Evolutionary conservation across 2,888 invertebrate genomes (phyloP).

Genomic region (Eristalis intricaria): DNA sequence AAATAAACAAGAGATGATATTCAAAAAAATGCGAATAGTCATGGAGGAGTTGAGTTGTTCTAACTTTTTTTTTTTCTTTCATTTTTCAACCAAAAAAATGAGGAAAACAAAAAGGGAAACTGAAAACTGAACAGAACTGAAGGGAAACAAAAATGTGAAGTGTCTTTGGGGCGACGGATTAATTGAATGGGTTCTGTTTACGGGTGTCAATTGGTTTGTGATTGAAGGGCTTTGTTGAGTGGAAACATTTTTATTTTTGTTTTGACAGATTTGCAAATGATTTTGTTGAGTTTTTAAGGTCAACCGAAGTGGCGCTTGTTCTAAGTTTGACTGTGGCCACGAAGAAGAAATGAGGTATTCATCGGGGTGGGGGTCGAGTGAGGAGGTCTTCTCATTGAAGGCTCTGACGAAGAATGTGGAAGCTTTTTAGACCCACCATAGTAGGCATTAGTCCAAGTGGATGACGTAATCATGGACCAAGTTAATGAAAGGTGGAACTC

Average conservation of each 20-base stretch:
- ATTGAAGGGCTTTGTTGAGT: background rate
- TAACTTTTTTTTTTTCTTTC: conserved; percentile 2
- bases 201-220: background rate
- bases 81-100: background rate
- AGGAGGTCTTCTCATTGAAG: too few species aligned
- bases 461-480: too few species aligned
- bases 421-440: too few species aligned
- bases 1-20: conserved; percentile 67
- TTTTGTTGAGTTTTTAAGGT: background rate
- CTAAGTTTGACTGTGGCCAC: background rate
- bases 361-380: too few species aligned
- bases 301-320: background rate
- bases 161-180: background rate
- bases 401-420: too few species aligned
- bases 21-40: conserved; percentile 58
- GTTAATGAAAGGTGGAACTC: too few species aligned
- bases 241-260: background rate
- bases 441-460: too few species aligned
- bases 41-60: conserved; percentile 34
- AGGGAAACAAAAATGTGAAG: background rate
- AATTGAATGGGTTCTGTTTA: background rate
- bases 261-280: background rate
- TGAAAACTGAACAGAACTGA: background rate
- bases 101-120: background rate
- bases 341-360: too few species aligned